Conservation (phyloP, 2,888 invertebrate genomes). For the Diaperis boleti region DNA sequence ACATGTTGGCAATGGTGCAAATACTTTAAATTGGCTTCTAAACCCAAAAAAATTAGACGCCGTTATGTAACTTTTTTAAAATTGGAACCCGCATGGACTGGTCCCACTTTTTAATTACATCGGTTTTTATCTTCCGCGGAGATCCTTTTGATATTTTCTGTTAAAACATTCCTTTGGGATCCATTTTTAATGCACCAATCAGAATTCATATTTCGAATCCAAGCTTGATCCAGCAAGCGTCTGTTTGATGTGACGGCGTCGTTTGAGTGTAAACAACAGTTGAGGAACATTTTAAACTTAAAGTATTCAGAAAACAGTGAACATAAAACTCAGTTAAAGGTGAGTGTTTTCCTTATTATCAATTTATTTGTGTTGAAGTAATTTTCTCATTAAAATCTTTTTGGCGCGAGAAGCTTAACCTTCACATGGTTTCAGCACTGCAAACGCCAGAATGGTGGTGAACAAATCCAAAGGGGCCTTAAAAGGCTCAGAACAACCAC, state of each 20-base stretch:
- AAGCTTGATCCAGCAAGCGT: conserved; percentile 27
- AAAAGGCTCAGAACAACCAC: neutral
- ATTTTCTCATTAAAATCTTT: neutral
- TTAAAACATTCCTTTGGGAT: neutral
- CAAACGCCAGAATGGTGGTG: conserved; percentile 14
- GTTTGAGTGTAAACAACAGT: conserved; percentile 14
- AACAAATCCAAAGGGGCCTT: conserved; percentile 11
- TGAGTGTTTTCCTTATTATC: too few relatives aligned
- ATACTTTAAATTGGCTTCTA: conserved; percentile 6
- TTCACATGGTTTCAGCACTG: neutral
- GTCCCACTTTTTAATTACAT: neutral
- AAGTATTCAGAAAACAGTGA: conserved; percentile 2
- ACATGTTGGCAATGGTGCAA: conserved; percentile 1
- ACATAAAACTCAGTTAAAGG: conserved; percentile 10
- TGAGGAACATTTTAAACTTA: neutral
- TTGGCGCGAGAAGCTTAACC: conserved; percentile 29
- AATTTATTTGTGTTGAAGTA: neutral
- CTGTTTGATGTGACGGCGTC: conserved; percentile 25
- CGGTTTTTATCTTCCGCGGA: neutral
- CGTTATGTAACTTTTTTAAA: conserved; percentile 19
- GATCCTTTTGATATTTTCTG: neutral
- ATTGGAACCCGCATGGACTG: neutral
- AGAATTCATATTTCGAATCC: conserved; percentile 26
- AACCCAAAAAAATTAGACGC: neutral
- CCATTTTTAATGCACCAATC: conserved; percentile 18